Base-by-base conservation (phyloP, 2,113 vertebrate species). In the Narcine bancroftii region DNA sequence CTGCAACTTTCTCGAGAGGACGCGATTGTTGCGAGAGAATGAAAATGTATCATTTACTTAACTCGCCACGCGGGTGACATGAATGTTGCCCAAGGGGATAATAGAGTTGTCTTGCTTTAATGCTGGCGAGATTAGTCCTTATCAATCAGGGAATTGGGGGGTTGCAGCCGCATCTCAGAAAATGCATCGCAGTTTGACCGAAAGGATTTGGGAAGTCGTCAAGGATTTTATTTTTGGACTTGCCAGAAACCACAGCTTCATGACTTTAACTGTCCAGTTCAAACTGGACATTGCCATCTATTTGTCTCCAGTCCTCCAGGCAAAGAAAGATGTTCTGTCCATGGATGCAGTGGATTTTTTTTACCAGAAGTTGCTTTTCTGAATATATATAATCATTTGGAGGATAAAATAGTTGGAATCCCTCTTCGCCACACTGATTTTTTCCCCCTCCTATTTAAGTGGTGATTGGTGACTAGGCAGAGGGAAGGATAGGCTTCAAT, bases 1-100 rank as follows among this genome's bases (percentile, higher is more conserved):
- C 95, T 42, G 92, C 72, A 75, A 89, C 71, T 91, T 91, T 91
- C 77, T 91, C 66, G 26, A 56, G 87, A 45, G 45, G 39, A 91
- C 45, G 63, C 36, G 87, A 45, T 45, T 69, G n/a, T 91, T 69
- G 17, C 63, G 42, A 45, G 66, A 45, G 36, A 56, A 73, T 47
- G 72, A 47, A n/a, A 21, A 63, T 36, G 63, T 24, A 39, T 91
- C 39, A 91, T 69, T 36, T 65, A 21, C 63, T 66, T 89, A n/a
- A n/a, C n/a, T n/a, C n/a, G n/a, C n/a, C n/a, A n/a, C n/a, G n/a
- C 56, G n/a, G 47, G 47, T 83, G 33, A n/a, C 53, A 56, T n/a
- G 50, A 26, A 56, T 50, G 33, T 56, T 83, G 47, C 53, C 36
- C 17, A 53, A 63, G 60, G 53, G 53, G 81, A 36, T 87, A 39